A percentile compares a stretch with the other conserved stretches of the same genome.
Evolutionary conservation across 2,888 invertebrate genomes (phyloP).

Genomic region (Eupeodes latifasciatus): DNA sequence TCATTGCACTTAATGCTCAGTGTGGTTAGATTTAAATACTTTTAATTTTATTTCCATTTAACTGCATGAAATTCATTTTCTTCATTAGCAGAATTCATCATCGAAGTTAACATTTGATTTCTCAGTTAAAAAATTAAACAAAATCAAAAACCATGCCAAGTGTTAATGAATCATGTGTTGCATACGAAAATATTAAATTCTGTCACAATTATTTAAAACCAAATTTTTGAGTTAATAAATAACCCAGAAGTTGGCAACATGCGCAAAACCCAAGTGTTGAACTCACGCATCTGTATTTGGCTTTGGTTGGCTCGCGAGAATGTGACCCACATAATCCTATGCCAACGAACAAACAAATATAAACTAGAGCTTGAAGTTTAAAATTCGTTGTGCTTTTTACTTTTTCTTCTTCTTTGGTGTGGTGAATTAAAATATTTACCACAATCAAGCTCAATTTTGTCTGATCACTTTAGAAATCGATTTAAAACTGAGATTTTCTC

Average conservation of each 20-base stretch:
- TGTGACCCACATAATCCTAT: slow-evolving; percentile 18
- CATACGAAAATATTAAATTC: slow-evolving; percentile 39
- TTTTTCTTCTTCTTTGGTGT: neutral
- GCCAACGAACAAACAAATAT: neutral
- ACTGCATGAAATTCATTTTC: neutral
- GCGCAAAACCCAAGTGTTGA: slow-evolving; percentile 16
- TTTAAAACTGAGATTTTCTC: slow-evolving; percentile 22
- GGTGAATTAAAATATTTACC: slow-evolving; percentile 27
- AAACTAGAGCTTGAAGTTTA: slow-evolving; percentile 51
- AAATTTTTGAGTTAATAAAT: slow-evolving; percentile 56
- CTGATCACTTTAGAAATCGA: neutral
- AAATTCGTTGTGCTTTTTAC: slow-evolving; percentile 16
- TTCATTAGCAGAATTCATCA: neutral
- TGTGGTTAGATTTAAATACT: too few relatives aligned
- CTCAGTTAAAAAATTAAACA: slow-evolving; percentile 18
- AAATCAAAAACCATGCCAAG: slow-evolving; percentile 60
- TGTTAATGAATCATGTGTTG: slow-evolving; percentile 64
- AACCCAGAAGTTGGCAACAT: slow-evolving; percentile 63
- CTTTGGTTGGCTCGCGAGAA: slow-evolving; percentile 4
- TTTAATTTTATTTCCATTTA: neutral
- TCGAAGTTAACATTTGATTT: neutral
- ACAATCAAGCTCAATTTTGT: neutral
- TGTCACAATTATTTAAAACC: slow-evolving; percentile 45
- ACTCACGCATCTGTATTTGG: slow-evolving; percentile 50
- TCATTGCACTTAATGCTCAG: too few relatives aligned